Conservation (phyloP, 1,140 invertebrate species). For the Philotrypesis tridentata region DNA sequence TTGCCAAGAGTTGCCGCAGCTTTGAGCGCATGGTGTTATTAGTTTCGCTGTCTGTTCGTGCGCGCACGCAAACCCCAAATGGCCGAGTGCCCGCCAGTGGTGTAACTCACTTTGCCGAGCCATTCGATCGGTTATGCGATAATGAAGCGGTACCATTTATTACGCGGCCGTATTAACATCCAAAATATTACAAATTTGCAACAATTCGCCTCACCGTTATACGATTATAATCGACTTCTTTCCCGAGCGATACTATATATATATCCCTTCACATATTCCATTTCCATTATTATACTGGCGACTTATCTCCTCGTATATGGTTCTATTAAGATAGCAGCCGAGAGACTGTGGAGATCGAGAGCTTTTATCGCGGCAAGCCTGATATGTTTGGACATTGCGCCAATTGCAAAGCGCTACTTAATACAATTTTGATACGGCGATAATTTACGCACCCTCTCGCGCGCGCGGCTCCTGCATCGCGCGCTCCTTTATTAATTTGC, state of each 20-base stretch:
- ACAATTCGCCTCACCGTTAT: background rate
- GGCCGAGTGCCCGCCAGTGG: background rate
- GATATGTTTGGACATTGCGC: background rate
- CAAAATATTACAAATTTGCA: slow-evolving; percentile 24
- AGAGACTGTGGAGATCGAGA: background rate
- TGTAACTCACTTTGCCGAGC: slow-evolving; percentile 30
- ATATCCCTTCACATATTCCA: no score
- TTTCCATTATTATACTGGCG: background rate
- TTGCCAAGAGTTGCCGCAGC: slow-evolving; percentile 60
- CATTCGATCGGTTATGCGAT: slow-evolving; percentile 33
- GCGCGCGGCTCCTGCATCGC: no score
- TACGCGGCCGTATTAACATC: background rate
- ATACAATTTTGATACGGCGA: background rate
- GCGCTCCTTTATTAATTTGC: slow-evolving; percentile 28
- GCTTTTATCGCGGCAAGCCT: background rate
- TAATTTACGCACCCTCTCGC: background rate
- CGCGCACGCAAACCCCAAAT: slow-evolving; percentile 56
- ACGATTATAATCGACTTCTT: background rate
- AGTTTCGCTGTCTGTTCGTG: slow-evolving; percentile 61
- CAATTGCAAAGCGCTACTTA: background rate
- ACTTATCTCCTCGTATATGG: background rate
- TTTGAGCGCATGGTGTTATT: slow-evolving; percentile 59
- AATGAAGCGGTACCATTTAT: slow-evolving; percentile 36
- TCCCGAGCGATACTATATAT: no score
- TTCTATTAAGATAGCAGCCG: background rate